Evolutionary conservation across 1,140 invertebrate species (phyloP).

Genomic region (Drosophila guanche): DNA sequence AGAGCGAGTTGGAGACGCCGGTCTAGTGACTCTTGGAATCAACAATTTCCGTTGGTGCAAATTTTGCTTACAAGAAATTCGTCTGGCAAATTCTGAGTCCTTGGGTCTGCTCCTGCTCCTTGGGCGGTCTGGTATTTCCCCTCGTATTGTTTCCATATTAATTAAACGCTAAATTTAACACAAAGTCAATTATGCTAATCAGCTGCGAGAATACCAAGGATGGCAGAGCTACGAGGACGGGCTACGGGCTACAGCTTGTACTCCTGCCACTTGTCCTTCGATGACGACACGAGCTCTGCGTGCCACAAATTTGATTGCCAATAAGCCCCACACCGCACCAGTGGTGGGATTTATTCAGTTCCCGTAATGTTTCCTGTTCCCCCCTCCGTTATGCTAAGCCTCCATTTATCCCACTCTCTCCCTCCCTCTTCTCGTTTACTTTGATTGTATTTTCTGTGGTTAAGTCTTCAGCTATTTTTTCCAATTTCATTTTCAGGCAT

Average conservation of each 20-base stretch:
- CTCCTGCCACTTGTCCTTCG: too few species aligned
- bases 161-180: conserved; percentile 81
- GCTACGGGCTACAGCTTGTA: neutral
- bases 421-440: conserved; percentile 3
- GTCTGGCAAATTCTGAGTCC: neutral
- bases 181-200: conserved; percentile 79
- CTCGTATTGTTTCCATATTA: conserved; percentile 59
- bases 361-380: neutral
- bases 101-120: neutral
- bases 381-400: conserved; percentile 6
- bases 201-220: conserved; percentile 22
- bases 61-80: conserved; percentile 31
- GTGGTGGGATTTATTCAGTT: conserved; percentile 57
- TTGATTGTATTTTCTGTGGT: conserved; percentile 58
- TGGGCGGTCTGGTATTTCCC: conserved; percentile 1
- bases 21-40: neutral
- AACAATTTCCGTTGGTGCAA: conserved; percentile 23
- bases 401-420: conserved; percentile 1
- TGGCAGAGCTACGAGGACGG: neutral
- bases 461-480: conserved; percentile 22
- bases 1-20: too few species aligned
- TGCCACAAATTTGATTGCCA: conserved; percentile 59
- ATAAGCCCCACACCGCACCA: conserved; percentile 62
- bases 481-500: conserved; percentile 20
- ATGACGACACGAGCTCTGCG: conserved; percentile 38